A percentile compares a stretch with the other conserved stretches of the same genome.
Conservation (phyloP, 2,113 vertebrate species). For the Lagopus leucura region DNA sequence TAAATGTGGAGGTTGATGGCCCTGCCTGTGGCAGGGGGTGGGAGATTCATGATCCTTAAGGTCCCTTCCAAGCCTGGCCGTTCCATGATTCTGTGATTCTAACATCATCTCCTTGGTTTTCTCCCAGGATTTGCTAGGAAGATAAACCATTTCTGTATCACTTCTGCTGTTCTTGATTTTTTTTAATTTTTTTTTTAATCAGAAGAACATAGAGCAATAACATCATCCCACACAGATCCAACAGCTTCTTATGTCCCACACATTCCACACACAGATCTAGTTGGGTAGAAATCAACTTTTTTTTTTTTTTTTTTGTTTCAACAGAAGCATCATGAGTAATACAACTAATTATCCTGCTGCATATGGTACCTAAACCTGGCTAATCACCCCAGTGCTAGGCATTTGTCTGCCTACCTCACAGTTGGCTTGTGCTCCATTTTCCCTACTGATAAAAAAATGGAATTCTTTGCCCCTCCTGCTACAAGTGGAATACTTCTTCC, state of each 20-base stretch:
- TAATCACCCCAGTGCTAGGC: not conserved
- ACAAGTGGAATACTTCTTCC: not conserved
- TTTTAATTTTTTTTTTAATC: not conserved
- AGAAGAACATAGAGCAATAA: constrained; percentile 25
- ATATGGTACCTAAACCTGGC: constrained; percentile 1
- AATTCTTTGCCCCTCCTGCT: not conserved
- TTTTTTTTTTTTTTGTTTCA: not conserved
- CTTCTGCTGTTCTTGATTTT: not conserved
- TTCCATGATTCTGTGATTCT: too few species aligned
- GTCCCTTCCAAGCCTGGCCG: too few species aligned
- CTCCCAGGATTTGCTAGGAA: not conserved
- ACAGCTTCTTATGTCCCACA: constrained; percentile 44
- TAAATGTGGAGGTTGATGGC: too few species aligned
- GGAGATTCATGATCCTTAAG: too few species aligned
- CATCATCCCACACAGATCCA: constrained; percentile 33
- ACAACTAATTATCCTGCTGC: not conserved
- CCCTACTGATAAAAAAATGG: not conserved
- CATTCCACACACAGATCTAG: not conserved
- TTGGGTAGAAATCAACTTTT: not conserved
- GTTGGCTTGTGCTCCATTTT: not conserved
- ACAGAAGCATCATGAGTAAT: constrained; percentile 46
- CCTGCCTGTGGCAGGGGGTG: too few species aligned
- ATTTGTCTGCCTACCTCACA: constrained; percentile 33
- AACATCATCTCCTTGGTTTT: not conserved
- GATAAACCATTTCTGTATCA: not conserved